Conservation (phyloP, 2,797 vertebrate species). For the Platalea minor region DNA sequence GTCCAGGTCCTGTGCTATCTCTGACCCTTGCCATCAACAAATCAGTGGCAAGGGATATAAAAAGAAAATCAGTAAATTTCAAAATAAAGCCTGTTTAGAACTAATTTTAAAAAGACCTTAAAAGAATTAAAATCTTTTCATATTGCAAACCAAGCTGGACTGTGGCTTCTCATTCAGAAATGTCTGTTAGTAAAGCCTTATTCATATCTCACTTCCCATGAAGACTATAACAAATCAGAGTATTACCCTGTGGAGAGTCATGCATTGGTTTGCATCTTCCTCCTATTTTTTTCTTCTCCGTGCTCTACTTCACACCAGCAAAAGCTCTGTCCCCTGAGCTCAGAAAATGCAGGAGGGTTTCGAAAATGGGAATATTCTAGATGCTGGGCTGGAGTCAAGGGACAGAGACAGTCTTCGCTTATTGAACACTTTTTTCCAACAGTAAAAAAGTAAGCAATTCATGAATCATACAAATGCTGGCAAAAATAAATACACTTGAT, state of each 20-base stretch:
- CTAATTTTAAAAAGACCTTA: background rate
- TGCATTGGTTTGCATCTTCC: background rate
- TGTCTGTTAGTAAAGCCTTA: background rate
- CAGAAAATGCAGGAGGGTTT: background rate
- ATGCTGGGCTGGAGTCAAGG: background rate
- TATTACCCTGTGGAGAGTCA: background rate
- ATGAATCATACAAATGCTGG: constrained; percentile 52
- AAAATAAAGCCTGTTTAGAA: background rate
- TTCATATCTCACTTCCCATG: background rate
- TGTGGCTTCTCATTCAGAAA: background rate
- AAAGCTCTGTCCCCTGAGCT: background rate
- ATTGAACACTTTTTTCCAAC: constrained; percentile 50
- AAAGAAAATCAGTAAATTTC: background rate
- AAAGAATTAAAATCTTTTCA: background rate
- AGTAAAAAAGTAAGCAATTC: constrained; percentile 12
- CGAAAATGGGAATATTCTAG: constrained; percentile 28
- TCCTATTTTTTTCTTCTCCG: background rate
- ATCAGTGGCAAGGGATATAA: background rate
- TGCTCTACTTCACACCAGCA: background rate
- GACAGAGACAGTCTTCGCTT: background rate
- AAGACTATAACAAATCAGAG: background rate
- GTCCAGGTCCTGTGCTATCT: background rate
- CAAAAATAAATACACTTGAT: constrained; percentile 33
- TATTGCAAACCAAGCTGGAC: background rate
- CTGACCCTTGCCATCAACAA: background rate